A percentile compares a stretch with the other conserved stretches of the same genome.
Conservation (phyloP, 2,888 invertebrate species). For the Ophion obscuratus region DNA sequence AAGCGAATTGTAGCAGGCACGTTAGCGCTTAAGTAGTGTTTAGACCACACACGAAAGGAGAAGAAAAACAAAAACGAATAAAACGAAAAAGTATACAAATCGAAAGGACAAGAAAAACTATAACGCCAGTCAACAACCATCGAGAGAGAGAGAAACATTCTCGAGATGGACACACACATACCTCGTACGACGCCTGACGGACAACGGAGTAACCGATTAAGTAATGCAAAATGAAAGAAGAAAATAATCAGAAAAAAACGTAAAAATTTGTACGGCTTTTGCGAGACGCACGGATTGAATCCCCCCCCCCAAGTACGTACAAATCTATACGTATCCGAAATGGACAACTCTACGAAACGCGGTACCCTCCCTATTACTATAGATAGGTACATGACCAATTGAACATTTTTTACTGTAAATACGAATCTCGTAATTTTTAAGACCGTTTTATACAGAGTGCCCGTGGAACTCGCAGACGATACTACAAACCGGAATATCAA, state of each 20-base stretch:
- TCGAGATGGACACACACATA: slow-evolving; percentile 66
- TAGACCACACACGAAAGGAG: slow-evolving; percentile 69
- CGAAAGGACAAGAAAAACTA: slow-evolving; percentile 35
- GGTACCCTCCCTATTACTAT: slow-evolving; percentile 80
- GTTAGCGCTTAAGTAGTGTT: slow-evolving; percentile 77
- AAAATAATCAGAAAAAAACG: slow-evolving; percentile 13
- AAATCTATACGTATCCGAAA: slow-evolving; percentile 75
- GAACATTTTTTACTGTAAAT: slow-evolving; percentile 84
- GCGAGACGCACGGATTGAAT: slow-evolving; percentile 77
- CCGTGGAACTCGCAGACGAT: slow-evolving; percentile 65
- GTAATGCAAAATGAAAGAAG: slow-evolving; percentile 37
- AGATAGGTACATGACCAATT: slow-evolving; percentile 82
- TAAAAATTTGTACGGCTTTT: slow-evolving; percentile 74
- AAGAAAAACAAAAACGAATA: slow-evolving; percentile 43
- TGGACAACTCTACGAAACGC: slow-evolving; percentile 81
- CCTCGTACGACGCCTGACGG: slow-evolving; percentile 76
- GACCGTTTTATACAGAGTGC: slow-evolving; percentile 81
- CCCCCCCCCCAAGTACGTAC: slow-evolving; percentile 79
- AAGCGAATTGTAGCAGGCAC: slow-evolving; percentile 66
- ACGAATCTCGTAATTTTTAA: slow-evolving; percentile 82
- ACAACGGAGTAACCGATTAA: slow-evolving; percentile 73
- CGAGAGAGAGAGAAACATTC: slow-evolving; percentile 69
- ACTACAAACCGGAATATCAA: background rate
- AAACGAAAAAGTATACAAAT: slow-evolving; percentile 35
- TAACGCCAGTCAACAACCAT: slow-evolving; percentile 67